Percentiles rank a stretch among this genome's conserved stretches.
phyloP scores from a whole-genome alignment of 1,140 invertebrate species.

The Zaprionus ornatus region DNA sequence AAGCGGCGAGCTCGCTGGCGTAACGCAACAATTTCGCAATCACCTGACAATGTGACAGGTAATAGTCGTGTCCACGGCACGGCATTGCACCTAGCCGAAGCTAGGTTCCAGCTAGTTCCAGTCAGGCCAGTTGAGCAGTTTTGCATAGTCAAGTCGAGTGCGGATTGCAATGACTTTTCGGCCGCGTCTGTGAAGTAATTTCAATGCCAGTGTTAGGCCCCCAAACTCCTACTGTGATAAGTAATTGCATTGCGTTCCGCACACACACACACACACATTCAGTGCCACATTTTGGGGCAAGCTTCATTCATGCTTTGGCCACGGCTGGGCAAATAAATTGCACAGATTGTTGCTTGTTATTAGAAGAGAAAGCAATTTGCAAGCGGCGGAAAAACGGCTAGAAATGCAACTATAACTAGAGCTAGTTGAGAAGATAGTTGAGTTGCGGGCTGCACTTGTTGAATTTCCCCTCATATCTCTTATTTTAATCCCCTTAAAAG shows the following conservation, averaged over 20 bases:
- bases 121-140: constrained; percentile 44
- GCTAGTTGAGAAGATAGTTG: no score
- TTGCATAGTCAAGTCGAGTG: constrained; percentile 52
- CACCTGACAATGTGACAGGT: constrained; percentile 82
- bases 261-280: constrained; percentile 13
- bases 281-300: constrained; percentile 56
- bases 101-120: not conserved
- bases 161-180: not conserved
- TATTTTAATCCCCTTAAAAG: not conserved
- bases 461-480: no score
- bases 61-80: constrained; percentile 77
- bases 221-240: constrained; percentile 74
- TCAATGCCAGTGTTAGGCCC: constrained; percentile 51
- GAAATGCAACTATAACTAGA: not conserved
- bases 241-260: constrained; percentile 73
- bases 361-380: constrained; percentile 76
- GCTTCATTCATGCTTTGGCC: constrained; percentile 70
- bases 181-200: constrained; percentile 63
- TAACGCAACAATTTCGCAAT: constrained; percentile 82
- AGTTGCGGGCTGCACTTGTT: not conserved
- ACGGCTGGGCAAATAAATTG: constrained; percentile 64
- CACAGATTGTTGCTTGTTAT: constrained; percentile 71
- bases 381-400: constrained; percentile 41
- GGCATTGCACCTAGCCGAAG: constrained; percentile 39
- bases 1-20: constrained; percentile 50